phyloP scores from a whole-genome alignment of 1,140 invertebrate species.

The Drosophila subpulchrella region DNA sequence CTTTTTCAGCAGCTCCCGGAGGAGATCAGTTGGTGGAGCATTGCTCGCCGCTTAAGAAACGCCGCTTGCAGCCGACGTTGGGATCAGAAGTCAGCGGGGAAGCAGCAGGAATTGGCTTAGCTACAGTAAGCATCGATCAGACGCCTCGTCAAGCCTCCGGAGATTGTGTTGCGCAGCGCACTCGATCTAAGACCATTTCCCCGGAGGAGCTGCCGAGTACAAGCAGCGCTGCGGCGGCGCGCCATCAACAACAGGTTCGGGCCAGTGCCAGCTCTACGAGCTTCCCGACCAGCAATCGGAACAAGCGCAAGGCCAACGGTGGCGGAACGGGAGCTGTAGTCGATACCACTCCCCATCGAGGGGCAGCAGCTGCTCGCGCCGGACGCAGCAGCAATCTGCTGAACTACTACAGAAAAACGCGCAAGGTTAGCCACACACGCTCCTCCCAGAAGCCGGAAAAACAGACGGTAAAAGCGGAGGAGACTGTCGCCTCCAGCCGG shows the following conservation, averaged over 20 bases:
- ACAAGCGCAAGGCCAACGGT: constrained; percentile 34
- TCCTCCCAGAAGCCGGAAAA: constrained; percentile 39
- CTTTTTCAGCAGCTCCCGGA: constrained; percentile 66
- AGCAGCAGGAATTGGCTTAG: constrained; percentile 8
- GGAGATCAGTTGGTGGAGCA: constrained; percentile 68
- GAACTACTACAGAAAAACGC: constrained; percentile 82
- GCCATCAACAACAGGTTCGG: constrained; percentile 21
- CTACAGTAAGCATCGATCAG: background rate
- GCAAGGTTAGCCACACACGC: constrained; percentile 75
- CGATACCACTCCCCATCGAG: constrained; percentile 47
- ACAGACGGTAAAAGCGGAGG: constrained; percentile 6
- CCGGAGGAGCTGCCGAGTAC: constrained; percentile 72
- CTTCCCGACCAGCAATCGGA: background rate
- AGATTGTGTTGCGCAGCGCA: constrained; percentile 81
- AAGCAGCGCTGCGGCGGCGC: constrained; percentile 55
- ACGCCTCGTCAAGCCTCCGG: constrained; percentile 41
- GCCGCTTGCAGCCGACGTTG: constrained; percentile 56
- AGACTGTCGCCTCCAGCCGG: constrained; percentile 9
- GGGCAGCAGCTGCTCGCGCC: constrained; percentile 34
- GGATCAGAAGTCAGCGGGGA: constrained; percentile 6
- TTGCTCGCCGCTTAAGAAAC: constrained; percentile 71
- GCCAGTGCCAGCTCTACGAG: constrained; percentile 17
- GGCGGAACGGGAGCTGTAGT: constrained; percentile 6
- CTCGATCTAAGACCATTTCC: constrained; percentile 78
- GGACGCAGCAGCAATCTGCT: constrained; percentile 66